These are phyloP conservation scores for Cyprinodon diabolis DNA, from an alignment of 2,797 vertebrate genomes.

Conservation along the genomic window DNA sequence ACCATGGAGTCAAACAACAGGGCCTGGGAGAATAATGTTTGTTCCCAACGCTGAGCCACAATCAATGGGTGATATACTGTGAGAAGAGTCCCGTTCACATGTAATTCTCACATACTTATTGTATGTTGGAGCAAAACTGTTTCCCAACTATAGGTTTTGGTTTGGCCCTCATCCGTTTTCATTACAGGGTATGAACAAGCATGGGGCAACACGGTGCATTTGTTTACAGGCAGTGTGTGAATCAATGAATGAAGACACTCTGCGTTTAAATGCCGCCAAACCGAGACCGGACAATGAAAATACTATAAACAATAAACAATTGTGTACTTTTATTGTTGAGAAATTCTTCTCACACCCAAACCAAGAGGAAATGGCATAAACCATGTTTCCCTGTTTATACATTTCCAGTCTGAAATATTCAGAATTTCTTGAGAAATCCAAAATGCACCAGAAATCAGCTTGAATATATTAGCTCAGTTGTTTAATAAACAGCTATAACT, in stretches of 20 bases:
- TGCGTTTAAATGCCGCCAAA: neutral
- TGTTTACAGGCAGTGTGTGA: conserved; percentile 56
- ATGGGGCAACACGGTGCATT: conserved; percentile 26
- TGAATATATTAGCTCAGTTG: too few species aligned
- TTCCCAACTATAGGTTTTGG: conserved; percentile 49
- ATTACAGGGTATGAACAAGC: conserved; percentile 57
- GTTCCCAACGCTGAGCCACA: conserved; percentile 64
- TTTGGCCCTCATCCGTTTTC: conserved; percentile 16
- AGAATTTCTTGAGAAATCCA: neutral
- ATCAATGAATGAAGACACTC: conserved; percentile 1
- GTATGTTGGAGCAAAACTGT: conserved; percentile 47
- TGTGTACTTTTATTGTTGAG: neutral
- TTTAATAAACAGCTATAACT: neutral
- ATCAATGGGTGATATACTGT: conserved; percentile 72
- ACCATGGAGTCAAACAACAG: conserved; percentile 51
- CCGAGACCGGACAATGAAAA: conserved; percentile 15
- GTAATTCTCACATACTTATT: conserved; percentile 64
- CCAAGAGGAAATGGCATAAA: neutral
- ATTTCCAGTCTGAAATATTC: neutral
- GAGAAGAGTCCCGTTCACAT: conserved; percentile 69
- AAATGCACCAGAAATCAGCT: neutral
- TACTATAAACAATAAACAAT: conserved; percentile 6
- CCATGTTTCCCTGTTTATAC: neutral
- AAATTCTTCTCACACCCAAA: conserved; percentile 16
- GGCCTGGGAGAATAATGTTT: conserved; percentile 68